These are phyloP conservation scores for Amphipyra tragopoginis DNA, from an alignment of 2,888 invertebrate species.

Conservation along the genomic window DNA sequence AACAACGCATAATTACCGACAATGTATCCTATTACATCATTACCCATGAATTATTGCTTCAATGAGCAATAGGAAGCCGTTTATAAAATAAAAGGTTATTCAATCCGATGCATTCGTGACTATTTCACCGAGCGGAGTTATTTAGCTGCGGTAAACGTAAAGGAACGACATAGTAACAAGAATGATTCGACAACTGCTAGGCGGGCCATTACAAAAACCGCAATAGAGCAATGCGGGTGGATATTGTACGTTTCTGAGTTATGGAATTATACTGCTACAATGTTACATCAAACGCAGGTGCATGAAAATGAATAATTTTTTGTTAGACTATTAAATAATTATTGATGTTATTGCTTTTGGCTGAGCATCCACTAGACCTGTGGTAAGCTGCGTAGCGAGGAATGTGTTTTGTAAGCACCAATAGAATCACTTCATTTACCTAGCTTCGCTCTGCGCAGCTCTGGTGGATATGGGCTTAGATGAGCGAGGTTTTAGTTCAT, in stretches of 20 bases:
- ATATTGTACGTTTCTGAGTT: constrained; percentile 18
- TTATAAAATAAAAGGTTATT: constrained; percentile 62
- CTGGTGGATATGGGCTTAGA: no score
- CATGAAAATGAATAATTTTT: background rate
- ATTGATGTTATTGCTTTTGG: no score
- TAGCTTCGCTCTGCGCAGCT: no score
- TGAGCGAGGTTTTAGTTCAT: no score
- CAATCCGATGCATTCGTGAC: constrained; percentile 57
- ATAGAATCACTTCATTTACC: no score
- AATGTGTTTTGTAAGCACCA: no score
- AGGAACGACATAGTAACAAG: constrained; percentile 43
- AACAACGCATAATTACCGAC: constrained; percentile 70
- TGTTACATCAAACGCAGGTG: constrained; percentile 13
- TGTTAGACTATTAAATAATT: no score
- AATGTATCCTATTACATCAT: constrained; percentile 64
- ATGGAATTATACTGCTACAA: constrained; percentile 1
- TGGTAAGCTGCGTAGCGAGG: no score
- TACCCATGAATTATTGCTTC: constrained; percentile 62
- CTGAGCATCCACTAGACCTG: no score
- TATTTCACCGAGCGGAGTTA: constrained; percentile 24
- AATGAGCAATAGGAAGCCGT: constrained; percentile 62
- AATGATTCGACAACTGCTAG: constrained; percentile 23
- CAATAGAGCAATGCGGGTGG: constrained; percentile 54
- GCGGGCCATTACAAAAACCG: constrained; percentile 47
- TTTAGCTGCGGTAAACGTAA: constrained; percentile 24